Conservation (phyloP, 2,888 invertebrate genomes). For the Acleris laterana region DNA sequence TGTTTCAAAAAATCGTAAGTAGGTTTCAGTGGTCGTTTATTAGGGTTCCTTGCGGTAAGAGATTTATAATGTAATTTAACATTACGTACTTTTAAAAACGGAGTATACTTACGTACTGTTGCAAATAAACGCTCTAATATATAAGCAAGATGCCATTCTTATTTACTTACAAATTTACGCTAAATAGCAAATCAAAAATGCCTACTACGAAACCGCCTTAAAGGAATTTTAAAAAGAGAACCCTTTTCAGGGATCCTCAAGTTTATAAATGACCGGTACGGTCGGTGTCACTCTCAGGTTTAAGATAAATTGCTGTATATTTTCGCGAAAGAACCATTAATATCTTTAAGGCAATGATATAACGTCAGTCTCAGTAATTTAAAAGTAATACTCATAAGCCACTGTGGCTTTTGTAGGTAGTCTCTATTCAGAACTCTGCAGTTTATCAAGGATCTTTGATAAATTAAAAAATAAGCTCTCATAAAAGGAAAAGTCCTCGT, state of each 20-base stretch:
- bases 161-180: too few relatives aligned
- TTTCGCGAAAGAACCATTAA: conserved; percentile 31
- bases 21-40: neutral
- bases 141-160: too few relatives aligned
- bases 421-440: too few relatives aligned
- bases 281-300: conserved; percentile 36
- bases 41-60: too few relatives aligned
- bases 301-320: conserved; percentile 37
- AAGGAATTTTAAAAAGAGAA: conserved; percentile 21
- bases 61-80: too few relatives aligned
- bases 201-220: conserved; percentile 2
- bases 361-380: conserved; percentile 17
- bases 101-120: too few relatives aligned
- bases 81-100: too few relatives aligned
- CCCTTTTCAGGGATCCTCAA: conserved; percentile 32
- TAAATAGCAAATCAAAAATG: neutral
- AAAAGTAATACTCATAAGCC: neutral
- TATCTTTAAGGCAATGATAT: conserved; percentile 15
- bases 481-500: too few relatives aligned
- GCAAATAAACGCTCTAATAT: too few relatives aligned
- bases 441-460: too few relatives aligned
- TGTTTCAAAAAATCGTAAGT: conserved; percentile 9
- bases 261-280: conserved; percentile 36
- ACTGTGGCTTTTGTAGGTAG: neutral
- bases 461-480: too few relatives aligned